Evolutionary conservation across 92 coral and sea anemone genomes (phyloP), one percentile per base, ranked within the genome.

Genomic region (Palythoa grandis): DNA sequence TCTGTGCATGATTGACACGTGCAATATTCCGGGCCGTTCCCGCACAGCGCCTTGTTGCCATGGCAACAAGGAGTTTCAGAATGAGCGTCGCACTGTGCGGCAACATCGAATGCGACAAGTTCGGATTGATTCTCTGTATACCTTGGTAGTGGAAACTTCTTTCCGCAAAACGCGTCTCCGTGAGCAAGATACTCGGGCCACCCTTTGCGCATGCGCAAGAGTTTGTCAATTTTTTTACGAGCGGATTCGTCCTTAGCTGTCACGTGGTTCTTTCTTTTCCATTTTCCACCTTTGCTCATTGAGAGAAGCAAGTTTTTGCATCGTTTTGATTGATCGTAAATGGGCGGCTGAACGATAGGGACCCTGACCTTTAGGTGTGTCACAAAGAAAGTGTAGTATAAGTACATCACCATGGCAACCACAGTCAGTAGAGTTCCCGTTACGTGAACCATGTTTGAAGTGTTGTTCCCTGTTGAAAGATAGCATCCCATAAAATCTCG

Each of bases 151-250:
- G 95, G 95, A 80, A 86, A 92, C 69, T 76, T 70, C 16, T 88
- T 83, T 11, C 98, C 98, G 54, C 98, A 94, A 8, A 95, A 93
- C 56, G 87, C 75, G 68, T 94, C 98, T 9, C 98, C 98, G 68
- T 94, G 98, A 69, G 72, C 86, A 10, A 94, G 88, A 24, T 72
- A 83, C 83, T 91, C 76, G 0, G 98, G 98, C 98, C 98, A 94
- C 11, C 98, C 98, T 79, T 94, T 94, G 39, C 95, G 93, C 82
- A 54, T 58, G 37, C 98, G 92, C 76, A 92, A 65, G 47, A 88
- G 58, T 85, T 68, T 88, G 82, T 94, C 98, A n/a, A 87, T 71
- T 67, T 83, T 89, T 43, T 67, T 82, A 17, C 95, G 95, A 79
- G 76, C 84, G 29, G 52, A 86, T 72, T 90, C 65, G 5, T 70